These are phyloP conservation scores for Nymphalis io DNA, from an alignment of 1,140 invertebrate species.

Conservation along the genomic window DNA sequence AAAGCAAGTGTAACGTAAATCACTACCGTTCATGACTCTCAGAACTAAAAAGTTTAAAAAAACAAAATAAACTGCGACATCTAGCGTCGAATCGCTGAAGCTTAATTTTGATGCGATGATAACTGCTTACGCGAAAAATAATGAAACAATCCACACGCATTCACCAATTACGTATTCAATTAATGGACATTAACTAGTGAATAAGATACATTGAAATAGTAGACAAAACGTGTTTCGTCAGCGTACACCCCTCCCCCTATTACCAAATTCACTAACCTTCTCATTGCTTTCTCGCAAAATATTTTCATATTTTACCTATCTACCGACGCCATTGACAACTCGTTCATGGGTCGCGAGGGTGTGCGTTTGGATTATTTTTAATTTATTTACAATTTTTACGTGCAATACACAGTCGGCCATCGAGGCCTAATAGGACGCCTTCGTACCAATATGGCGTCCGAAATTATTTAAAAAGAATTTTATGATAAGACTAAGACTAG, in stretches of 20 bases:
- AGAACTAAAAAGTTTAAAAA: constrained; percentile 54
- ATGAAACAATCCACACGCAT: constrained; percentile 34
- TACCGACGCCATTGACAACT: constrained; percentile 55
- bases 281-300: constrained; percentile 69
- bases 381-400: constrained; percentile 57
- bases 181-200: constrained; percentile 62
- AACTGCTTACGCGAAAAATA: constrained; percentile 15
- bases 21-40: constrained; percentile 73
- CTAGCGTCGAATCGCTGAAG: constrained; percentile 11
- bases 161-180: constrained; percentile 61
- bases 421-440: constrained; percentile 38
- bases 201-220: constrained; percentile 62
- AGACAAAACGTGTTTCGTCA: constrained; percentile 56
- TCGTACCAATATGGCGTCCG: constrained; percentile 47
- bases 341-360: constrained; percentile 56
- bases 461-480: constrained; percentile 67
- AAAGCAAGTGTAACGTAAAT: constrained; percentile 72
- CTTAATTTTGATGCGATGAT: constrained; percentile 17
- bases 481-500: constrained; percentile 76
- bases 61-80: constrained; percentile 29
- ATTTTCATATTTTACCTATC: constrained; percentile 66
- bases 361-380: constrained; percentile 58
- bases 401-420: constrained; percentile 41
- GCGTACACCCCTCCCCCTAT: constrained; percentile 54
- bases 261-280: constrained; percentile 78